A percentile compares a stretch with the other conserved stretches of the same genome.
Conservation (phyloP, 2,888 invertebrate genomes). For the Erebia palarica region DNA sequence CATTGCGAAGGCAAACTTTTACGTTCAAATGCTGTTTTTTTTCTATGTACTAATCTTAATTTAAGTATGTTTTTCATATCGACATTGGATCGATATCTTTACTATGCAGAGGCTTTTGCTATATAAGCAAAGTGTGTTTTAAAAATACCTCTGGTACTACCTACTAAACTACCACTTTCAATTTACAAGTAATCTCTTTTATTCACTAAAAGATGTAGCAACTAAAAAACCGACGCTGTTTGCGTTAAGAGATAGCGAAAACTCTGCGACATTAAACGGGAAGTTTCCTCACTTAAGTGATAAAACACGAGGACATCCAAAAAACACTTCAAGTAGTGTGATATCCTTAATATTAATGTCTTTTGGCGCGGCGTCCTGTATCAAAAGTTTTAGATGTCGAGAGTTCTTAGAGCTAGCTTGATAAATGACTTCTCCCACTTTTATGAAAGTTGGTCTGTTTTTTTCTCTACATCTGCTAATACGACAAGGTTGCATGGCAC, state of each 20-base stretch:
- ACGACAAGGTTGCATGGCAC: conserved; percentile 54
- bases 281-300: conserved; percentile 71
- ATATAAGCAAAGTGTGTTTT: neutral
- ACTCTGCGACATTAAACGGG: conserved; percentile 56
- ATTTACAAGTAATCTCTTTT: neutral
- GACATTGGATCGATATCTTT: no score
- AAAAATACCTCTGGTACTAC: neutral
- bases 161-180: no score
- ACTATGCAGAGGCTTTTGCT: no score
- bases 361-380: conserved; percentile 75
- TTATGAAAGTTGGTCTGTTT: conserved; percentile 70
- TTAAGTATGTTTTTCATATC: no score
- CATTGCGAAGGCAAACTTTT: neutral
- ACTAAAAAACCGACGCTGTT: conserved; percentile 19
- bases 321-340: conserved; percentile 70
- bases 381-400: conserved; percentile 78
- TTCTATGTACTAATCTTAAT: no score
- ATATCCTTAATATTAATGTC: conserved; percentile 81
- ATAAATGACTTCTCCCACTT: conserved; percentile 80
- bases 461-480: conserved; percentile 58
- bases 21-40: neutral
- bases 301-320: conserved; percentile 73
- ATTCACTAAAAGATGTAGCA: neutral
- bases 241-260: conserved; percentile 49
- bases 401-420: conserved; percentile 79